Evolutionary conservation across 2,888 invertebrate species (phyloP).

Genomic region (Tipula unca): DNA sequence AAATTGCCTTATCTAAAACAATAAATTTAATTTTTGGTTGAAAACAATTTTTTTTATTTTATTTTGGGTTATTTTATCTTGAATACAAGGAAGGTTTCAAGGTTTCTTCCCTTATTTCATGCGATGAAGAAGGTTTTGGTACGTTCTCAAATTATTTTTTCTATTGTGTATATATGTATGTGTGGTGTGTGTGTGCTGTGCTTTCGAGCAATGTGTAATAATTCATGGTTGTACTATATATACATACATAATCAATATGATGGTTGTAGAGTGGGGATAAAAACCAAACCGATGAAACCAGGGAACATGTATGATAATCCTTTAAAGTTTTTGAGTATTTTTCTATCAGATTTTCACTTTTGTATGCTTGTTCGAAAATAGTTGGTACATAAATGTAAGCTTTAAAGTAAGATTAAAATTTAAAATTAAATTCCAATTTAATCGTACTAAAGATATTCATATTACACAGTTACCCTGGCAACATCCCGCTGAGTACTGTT

Average conservation of each 20-base stretch:
- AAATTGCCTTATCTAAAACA: slow-evolving; percentile 14
- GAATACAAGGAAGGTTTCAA: background rate
- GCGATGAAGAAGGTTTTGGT: background rate
- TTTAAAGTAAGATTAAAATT: too few relatives aligned
- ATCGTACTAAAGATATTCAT: too few relatives aligned
- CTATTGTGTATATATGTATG: too few relatives aligned
- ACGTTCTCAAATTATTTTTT: background rate
- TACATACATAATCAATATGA: background rate
- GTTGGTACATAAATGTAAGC: too few relatives aligned
- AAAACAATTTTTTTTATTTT: background rate
- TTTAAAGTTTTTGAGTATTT: background rate
- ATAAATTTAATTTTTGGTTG: slow-evolving; percentile 14
- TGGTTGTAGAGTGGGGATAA: background rate
- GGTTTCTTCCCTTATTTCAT: background rate
- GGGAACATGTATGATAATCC: background rate
- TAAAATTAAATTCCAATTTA: too few relatives aligned
- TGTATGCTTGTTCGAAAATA: background rate
- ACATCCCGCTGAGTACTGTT: too few relatives aligned
- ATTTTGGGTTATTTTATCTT: background rate
- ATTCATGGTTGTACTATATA: background rate
- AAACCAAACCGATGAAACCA: background rate
- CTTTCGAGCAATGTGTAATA: background rate
- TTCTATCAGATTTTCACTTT: background rate
- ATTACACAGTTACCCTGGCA: too few relatives aligned
- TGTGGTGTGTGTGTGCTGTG: background rate